Conservation (phyloP, 2,113 vertebrate genomes). For the Esox niger region DNA sequence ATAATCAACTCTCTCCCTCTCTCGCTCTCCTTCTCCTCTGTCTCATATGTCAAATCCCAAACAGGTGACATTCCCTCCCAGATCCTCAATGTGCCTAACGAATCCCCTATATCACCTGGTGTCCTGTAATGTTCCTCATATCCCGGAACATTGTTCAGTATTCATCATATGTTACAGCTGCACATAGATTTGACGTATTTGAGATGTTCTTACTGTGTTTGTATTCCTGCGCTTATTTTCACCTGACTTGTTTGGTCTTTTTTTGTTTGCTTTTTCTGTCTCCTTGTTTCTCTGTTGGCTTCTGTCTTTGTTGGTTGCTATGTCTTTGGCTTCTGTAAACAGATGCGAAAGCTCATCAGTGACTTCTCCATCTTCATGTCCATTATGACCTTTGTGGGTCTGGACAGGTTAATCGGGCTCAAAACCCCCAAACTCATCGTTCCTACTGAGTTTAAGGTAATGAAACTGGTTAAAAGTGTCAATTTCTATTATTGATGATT, state of each 20-base stretch:
- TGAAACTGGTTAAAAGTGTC: background rate
- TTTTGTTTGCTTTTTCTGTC: background rate
- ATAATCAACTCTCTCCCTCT: background rate
- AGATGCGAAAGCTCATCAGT: conserved; percentile 92
- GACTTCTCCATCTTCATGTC: conserved; percentile 97
- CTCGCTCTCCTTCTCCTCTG: background rate
- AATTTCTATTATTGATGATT: background rate
- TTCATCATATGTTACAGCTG: background rate
- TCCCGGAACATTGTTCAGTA: background rate
- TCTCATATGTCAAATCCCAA: background rate
- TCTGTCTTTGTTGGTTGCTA: conserved; percentile 11
- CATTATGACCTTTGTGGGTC: conserved; percentile 90
- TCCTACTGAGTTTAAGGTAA: conserved; percentile 85
- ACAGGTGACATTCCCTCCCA: too few species aligned
- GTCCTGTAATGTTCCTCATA: background rate
- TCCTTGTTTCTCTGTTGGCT: background rate
- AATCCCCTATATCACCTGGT: background rate
- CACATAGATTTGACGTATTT: background rate
- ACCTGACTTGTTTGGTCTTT: background rate
- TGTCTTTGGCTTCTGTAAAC: conserved; percentile 24
- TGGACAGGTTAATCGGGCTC: conserved; percentile 85
- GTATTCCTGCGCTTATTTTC: conserved; percentile 1
- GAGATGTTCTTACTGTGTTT: background rate
- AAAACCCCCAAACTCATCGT: conserved; percentile 92
- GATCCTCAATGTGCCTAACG: background rate